Base-by-base conservation (phyloP, 2,113 vertebrate genomes). In the Bos indicus region DNA sequence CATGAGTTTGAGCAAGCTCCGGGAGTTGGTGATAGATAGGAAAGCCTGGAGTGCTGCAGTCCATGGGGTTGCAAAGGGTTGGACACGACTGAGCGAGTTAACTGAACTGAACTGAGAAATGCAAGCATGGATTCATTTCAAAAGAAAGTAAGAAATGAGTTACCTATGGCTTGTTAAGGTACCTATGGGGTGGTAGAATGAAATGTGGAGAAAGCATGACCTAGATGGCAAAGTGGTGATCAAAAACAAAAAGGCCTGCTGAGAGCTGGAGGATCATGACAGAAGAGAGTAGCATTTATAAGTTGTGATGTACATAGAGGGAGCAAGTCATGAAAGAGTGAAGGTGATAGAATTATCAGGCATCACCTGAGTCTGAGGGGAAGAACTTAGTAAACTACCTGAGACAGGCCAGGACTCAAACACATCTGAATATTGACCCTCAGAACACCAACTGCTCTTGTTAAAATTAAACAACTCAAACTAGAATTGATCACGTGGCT, bases 11-110 rank as follows among this genome's bases (percentile, higher is more conserved):
- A 23, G 5, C 10, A 71, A 71, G 19, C 19, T 71, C n/a, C 0
- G 0, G 67, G 67, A 40, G 9, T 12, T 71, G n/a, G 19, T 71
- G 10, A 36, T 36, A 21, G n/a, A 36, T 5, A 40, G n/a, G n/a
- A 36, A 71, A 71, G 67, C 67, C 67, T 40, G 19, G 19, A 9
- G n/a, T 71, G 9, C 19, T 71, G n/a, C 67, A 71, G 19, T 71
- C 67, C 9, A 71, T 3, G n/a, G 67, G 67, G n/a, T 12, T 19
- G 17, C 19, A 23, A 40, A 40, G 67, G 9, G 5, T 71, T 10
- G 0, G n/a, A 23, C n/a, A 71, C 1, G 1, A 71, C n/a, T 36
- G 64, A 36, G 9, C 0, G 0, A 23, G n/a, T 23, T 9, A 71
- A 71, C 64, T 71, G n/a, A 21, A 71, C 9, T 36, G 1, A 71